Conservation (phyloP, 2,888 invertebrate species). For the Epinotia demarniana region DNA sequence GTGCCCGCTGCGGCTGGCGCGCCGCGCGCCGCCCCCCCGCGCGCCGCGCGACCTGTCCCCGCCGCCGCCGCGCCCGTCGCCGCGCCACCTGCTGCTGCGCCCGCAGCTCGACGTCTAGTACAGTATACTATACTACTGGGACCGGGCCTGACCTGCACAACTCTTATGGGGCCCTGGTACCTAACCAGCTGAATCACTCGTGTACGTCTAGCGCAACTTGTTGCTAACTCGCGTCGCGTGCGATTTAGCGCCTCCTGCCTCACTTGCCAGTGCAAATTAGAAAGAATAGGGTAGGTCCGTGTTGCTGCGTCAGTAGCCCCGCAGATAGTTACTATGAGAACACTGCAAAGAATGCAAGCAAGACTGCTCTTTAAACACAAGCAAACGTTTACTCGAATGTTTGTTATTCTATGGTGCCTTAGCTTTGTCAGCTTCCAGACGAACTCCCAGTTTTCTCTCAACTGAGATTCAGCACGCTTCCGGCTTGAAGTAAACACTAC, state of each 20-base stretch:
- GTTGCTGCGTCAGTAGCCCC: too few relatives aligned
- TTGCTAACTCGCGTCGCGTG: too few relatives aligned
- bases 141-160: neutral
- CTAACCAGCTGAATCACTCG: neutral
- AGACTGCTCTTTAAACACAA: neutral
- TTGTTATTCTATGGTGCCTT: neutral
- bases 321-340: neutral
- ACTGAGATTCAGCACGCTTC: neutral
- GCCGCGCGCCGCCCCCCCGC: conserved; percentile 56
- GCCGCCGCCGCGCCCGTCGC: conserved; percentile 44
- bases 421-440: neutral
- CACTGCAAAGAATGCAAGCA: neutral
- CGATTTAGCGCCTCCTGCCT: too few relatives aligned
- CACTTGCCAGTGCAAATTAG: too few relatives aligned
- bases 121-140: too few relatives aligned
- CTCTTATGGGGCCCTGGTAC: neutral
- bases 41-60: conserved; percentile 58
- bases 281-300: too few relatives aligned
- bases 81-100: conserved; percentile 51
- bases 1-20: conserved; percentile 92
- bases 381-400: neutral
- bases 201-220: too few relatives aligned
- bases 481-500: neutral
- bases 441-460: neutral
- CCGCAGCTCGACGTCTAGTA: conserved; percentile 61